Conservation (phyloP, 2,888 invertebrate genomes). For the Acleris cristana region DNA sequence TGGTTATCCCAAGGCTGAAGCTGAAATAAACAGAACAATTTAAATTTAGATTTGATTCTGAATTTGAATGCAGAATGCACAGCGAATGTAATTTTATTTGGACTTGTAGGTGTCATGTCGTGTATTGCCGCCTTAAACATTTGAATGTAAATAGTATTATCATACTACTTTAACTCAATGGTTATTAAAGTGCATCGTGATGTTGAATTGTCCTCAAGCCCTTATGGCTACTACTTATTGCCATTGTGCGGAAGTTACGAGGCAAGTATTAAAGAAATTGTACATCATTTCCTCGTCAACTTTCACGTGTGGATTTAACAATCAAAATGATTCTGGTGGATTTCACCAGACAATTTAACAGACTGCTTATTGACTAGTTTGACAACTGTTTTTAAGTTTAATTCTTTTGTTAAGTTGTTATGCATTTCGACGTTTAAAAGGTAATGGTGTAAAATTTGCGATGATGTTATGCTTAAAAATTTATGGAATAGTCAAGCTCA, state of each 20-base stretch:
- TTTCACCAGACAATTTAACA: no score
- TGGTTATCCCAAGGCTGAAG: conserved; percentile 33
- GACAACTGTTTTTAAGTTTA: no score
- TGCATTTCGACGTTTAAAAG: neutral
- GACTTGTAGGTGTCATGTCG: neutral
- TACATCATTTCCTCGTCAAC: neutral
- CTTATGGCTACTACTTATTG: conserved; percentile 11
- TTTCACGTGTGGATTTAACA: conserved; percentile 1
- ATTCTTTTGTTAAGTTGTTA: no score
- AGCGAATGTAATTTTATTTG: no score
- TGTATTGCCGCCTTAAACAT: conserved; percentile 21
- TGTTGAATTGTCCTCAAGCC: conserved; percentile 19
- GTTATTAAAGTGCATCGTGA: conserved; percentile 16
- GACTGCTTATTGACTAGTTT: no score
- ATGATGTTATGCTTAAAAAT: no score
- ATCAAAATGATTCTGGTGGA: no score
- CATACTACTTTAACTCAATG: conserved; percentile 21
- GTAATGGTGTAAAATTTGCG: neutral
- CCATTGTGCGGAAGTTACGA: conserved; percentile 17
- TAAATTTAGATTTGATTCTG: conserved; percentile 26
- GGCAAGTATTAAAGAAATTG: neutral
- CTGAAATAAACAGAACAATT: conserved; percentile 21
- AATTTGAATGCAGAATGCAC: conserved; percentile 20
- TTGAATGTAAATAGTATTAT: conserved; percentile 26
- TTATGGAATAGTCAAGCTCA: no score